Base-by-base conservation (phyloP, 2,888 invertebrate genomes). In the Choreutis nemorana region DNA sequence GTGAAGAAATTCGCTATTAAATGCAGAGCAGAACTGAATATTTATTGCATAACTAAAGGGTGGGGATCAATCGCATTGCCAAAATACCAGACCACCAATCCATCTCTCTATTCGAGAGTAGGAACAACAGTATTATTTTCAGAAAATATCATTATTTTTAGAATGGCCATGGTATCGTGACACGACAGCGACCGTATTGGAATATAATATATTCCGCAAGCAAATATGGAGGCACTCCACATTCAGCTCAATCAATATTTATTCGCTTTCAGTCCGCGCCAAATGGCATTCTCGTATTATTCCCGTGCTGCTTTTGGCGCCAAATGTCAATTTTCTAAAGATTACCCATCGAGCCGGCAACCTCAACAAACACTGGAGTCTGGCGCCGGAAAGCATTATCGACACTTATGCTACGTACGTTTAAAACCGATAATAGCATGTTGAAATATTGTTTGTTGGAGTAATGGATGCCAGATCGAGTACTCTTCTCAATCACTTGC, bases 381-480 rank as follows among this genome's bases (percentile, higher is more conserved):
- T 12, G 22, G 25, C 21, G 27, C n/a, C 5, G 15, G 15, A 29
- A 25, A 34, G 45, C 36, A 47, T 48, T 50, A 35, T 48, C 34
- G n/a, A 44, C 41, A 48, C 52, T 58, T 56, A 57, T 41, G 40
- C 21, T 27, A 22, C 38, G 36, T 37, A 31, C 20, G 32, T 34
- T 37, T 54, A 64, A 57, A 43, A 58, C 39, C 39, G 45, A 53
- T 56, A 63, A 60, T 61, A 42, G 55, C 38, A 39, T 43, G 55
- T 34, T 39, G 47, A 55, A 39, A 42, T 39, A 48, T 45, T 63
- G 61, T 64, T 67, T 64, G 61, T 55, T 56, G 57, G 55, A 51
- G 62, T 70, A 73, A 70, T 73, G 67, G 63, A 68, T 57, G n/a
- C n/a, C n/a, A n/a, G n/a, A n/a, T 53, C 47, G 52, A 60, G 59